phyloP scores from a whole-genome alignment of 2,797 vertebrate species.

The Crocidura indochinensis region DNA sequence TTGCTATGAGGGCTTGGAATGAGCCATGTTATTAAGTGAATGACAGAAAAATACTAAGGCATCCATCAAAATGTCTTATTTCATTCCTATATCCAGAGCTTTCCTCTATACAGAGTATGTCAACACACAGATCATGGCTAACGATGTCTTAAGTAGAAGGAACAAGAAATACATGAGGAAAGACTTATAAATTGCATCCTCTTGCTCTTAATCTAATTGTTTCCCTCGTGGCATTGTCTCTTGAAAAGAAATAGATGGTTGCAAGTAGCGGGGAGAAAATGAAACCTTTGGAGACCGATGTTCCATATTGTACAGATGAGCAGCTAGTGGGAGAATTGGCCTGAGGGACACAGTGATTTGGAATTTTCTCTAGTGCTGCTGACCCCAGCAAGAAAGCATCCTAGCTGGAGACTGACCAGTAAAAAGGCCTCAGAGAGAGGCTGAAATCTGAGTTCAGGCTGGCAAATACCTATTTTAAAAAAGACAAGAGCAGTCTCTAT shows the following conservation, averaged over 20 bases:
- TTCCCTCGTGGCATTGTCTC: slow-evolving; percentile 49
- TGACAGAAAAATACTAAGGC: slow-evolving; percentile 80
- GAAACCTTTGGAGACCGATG: not conserved
- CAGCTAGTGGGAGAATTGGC: too few species aligned
- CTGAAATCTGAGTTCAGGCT: not conserved
- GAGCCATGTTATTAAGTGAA: slow-evolving; percentile 79
- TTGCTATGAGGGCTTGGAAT: slow-evolving; percentile 75
- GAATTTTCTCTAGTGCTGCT: too few species aligned
- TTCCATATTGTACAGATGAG: not conserved
- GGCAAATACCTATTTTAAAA: not conserved
- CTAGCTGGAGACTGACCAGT: not conserved
- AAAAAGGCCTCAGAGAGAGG: not conserved
- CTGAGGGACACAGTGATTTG: too few species aligned
- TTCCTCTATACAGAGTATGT: slow-evolving; percentile 56
- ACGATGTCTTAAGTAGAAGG: slow-evolving; percentile 73
- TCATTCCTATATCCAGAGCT: slow-evolving; percentile 49
- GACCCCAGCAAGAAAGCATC: not conserved
- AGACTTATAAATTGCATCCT: slow-evolving; percentile 58
- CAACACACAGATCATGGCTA: slow-evolving; percentile 58
- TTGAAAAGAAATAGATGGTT: slow-evolving; percentile 40
- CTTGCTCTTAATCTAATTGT: slow-evolving; percentile 55
- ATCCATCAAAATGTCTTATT: slow-evolving; percentile 80
- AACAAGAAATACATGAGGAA: slow-evolving; percentile 49
- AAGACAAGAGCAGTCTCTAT: not conserved
- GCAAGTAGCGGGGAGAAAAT: not conserved